These are phyloP conservation scores for Heterodera filipjevi DNA, from an alignment of 2,888 invertebrate genomes.

Conservation along the genomic window DNA sequence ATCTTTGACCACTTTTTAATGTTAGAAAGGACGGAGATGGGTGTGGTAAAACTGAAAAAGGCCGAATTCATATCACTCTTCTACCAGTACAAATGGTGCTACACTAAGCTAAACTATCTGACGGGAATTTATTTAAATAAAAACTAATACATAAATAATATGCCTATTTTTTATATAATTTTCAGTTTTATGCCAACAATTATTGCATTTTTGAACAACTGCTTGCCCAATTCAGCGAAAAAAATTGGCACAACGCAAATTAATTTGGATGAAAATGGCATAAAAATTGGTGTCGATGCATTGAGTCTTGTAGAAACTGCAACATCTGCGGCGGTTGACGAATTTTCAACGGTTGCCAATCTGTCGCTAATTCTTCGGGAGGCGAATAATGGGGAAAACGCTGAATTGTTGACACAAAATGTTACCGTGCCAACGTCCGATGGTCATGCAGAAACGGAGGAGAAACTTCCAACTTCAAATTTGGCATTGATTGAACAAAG, in stretches of 20 bases:
- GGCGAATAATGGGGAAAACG: neutral
- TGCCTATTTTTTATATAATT: slow-evolving; percentile 17
- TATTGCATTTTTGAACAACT: slow-evolving; percentile 38
- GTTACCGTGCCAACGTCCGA: neutral
- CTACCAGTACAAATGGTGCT: too few relatives aligned
- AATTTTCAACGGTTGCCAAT: neutral
- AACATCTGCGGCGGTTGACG: neutral
- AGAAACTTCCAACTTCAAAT: neutral
- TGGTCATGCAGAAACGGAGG: neutral
- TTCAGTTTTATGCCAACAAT: slow-evolving; percentile 38
- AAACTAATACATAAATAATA: neutral
- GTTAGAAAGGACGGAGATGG: too few relatives aligned
- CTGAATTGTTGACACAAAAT: neutral
- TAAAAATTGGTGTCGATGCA: neutral
- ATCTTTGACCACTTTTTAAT: too few relatives aligned
- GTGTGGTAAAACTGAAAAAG: too few relatives aligned
- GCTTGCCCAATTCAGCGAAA: slow-evolving; percentile 20
- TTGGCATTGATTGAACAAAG: neutral
- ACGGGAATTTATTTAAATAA: slow-evolving; percentile 8
- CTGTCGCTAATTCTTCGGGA: neutral
- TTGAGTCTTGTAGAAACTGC: neutral
- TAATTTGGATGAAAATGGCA: neutral
- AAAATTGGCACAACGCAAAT: neutral
- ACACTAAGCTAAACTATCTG: too few relatives aligned
- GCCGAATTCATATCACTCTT: too few relatives aligned